These are phyloP conservation scores for Zeuzera pyrina DNA, from an alignment of 2,888 invertebrate genomes.

Conservation along the genomic window DNA sequence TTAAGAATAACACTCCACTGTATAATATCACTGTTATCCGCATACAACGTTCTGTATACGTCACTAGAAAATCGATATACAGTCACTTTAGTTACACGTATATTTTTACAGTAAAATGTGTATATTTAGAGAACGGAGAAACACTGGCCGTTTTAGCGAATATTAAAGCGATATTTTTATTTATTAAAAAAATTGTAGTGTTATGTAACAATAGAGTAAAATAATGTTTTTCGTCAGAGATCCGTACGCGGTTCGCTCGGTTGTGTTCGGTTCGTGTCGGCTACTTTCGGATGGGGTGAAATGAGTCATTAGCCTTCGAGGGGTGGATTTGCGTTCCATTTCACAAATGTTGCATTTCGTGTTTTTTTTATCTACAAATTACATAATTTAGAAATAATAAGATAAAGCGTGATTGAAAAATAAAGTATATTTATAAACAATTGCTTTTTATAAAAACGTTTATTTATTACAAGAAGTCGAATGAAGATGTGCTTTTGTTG, in stretches of 20 bases:
- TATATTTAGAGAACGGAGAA: slow-evolving; percentile 9
- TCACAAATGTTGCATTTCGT: slow-evolving; percentile 13
- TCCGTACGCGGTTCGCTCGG: slow-evolving; percentile 38
- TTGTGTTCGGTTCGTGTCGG: slow-evolving; percentile 34
- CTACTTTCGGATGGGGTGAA: slow-evolving; percentile 39
- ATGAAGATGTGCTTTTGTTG: no score
- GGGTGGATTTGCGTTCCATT: slow-evolving; percentile 58
- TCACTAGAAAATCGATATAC: slow-evolving; percentile 64
- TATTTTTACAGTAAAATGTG: slow-evolving; percentile 17
- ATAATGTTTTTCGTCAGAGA: slow-evolving; percentile 48
- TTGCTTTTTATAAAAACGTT: no score
- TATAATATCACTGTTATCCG: slow-evolving; percentile 53
- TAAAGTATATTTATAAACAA: no score
- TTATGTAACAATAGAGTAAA: slow-evolving; percentile 55
- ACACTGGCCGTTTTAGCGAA: slow-evolving; percentile 15
- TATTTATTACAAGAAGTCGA: no score
- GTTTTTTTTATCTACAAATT: no score
- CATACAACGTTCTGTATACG: slow-evolving; percentile 44
- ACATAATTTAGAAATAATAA: no score
- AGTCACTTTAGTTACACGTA: slow-evolving; percentile 25
- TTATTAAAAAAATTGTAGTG: slow-evolving; percentile 32
- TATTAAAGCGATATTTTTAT: slow-evolving; percentile 17
- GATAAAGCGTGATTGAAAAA: no score
- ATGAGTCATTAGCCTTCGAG: slow-evolving; percentile 54
- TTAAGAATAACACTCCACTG: slow-evolving; percentile 31